A percentile compares a stretch with the other conserved stretches of the same genome.
Conservation (phyloP, 2,888 invertebrate genomes). For the Dexiosoma caninum region DNA sequence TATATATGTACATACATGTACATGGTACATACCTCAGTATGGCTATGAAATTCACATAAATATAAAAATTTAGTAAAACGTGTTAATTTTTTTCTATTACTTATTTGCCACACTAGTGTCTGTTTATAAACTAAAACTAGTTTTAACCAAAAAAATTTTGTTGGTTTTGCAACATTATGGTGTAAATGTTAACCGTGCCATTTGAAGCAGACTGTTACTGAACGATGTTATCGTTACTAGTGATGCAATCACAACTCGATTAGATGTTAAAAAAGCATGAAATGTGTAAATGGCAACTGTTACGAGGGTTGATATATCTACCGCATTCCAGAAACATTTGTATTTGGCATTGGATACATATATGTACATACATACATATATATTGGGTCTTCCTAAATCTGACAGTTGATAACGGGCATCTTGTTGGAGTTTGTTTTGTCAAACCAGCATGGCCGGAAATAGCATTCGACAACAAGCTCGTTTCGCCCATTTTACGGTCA, state of each 20-base stretch:
- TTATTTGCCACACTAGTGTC: not conserved
- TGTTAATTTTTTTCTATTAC: not conserved
- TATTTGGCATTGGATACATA: not conserved
- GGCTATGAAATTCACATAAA: not conserved
- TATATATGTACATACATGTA: no score
- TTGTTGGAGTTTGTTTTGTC: no score
- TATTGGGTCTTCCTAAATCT: no score
- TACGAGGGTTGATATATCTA: not conserved
- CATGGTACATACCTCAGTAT: not conserved
- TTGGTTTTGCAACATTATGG: constrained; percentile 18
- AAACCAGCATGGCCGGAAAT: no score
- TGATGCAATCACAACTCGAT: constrained; percentile 33
- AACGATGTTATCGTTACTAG: not conserved
- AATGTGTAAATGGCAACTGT: not conserved
- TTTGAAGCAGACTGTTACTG: constrained; percentile 12
- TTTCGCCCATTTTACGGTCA: no score
- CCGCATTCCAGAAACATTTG: not conserved
- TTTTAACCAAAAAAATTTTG: not conserved
- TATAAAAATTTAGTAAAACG: not conserved
- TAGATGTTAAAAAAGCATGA: not conserved
- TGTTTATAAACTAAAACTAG: constrained; percentile 24
- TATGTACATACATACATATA: no score
- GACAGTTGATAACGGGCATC: no score
- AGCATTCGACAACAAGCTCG: no score
- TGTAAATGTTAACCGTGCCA: constrained; percentile 22